These are phyloP conservation scores for Parus major DNA, from an alignment of 2,113 vertebrate genomes.

Conservation along the genomic window DNA sequence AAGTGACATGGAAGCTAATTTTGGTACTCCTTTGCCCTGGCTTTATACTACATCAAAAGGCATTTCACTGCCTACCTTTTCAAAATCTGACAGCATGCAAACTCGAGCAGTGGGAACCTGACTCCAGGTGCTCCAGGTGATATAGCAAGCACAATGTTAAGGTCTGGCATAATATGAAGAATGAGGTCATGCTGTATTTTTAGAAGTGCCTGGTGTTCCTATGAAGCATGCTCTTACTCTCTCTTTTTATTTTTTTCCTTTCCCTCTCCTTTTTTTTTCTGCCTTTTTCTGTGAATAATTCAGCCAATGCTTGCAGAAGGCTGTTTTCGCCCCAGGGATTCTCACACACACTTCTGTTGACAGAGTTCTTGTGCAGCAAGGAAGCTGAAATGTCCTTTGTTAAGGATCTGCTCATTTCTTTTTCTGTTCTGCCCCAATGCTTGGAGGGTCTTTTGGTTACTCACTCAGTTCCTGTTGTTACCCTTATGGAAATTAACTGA, in stretches of 20 bases:
- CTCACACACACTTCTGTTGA: slow-evolving; percentile 77
- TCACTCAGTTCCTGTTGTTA: slow-evolving; percentile 23
- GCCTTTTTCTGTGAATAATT: slow-evolving; percentile 73
- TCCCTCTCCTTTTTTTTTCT: neutral
- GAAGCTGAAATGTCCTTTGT: slow-evolving; percentile 69
- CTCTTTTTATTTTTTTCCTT: neutral
- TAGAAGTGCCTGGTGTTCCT: slow-evolving; percentile 34
- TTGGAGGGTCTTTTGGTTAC: slow-evolving; percentile 45
- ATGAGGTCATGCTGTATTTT: slow-evolving; percentile 64
- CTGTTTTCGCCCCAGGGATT: slow-evolving; percentile 76
- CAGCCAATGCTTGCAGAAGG: slow-evolving; percentile 73
- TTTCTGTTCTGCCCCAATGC: slow-evolving; percentile 44
- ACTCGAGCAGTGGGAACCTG: neutral
- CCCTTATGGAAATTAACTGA: slow-evolving; percentile 42
- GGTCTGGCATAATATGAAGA: slow-evolving; percentile 18
- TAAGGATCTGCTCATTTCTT: slow-evolving; percentile 60
- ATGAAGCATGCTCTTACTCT: neutral
- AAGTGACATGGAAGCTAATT: neutral
- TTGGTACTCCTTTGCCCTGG: neutral
- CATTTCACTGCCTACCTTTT: neutral
- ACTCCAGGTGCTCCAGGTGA: slow-evolving; percentile 57
- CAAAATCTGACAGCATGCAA: slow-evolving; percentile 43
- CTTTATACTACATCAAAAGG: slow-evolving; percentile 5
- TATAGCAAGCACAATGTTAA: slow-evolving; percentile 8
- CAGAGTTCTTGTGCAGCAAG: slow-evolving; percentile 70